phyloP scores from a whole-genome alignment of 1,140 invertebrate species.

The Drosophila leontia region DNA sequence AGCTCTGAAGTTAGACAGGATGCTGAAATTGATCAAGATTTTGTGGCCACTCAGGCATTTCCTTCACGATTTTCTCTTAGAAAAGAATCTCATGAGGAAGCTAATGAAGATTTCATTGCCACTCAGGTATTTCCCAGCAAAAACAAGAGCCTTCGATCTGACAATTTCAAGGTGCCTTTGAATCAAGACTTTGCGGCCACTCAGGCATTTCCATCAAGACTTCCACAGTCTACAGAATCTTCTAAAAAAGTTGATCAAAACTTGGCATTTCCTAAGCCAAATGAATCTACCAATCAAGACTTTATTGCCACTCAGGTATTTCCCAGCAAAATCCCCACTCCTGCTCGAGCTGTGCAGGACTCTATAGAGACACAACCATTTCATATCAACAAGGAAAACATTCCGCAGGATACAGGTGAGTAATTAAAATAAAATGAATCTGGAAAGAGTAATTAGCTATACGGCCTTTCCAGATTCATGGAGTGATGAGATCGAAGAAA shows the following conservation, averaged over 20 bases:
- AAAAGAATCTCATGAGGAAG: not conserved
- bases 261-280: too few relatives aligned
- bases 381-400: conserved; percentile 21
- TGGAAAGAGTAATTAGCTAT: not conserved
- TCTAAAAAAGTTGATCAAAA: not conserved
- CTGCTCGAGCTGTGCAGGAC: not conserved
- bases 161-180: not conserved
- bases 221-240: not conserved
- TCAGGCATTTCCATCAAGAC: not conserved
- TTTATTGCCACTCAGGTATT: conserved; percentile 18
- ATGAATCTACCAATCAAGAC: not conserved
- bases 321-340: not conserved
- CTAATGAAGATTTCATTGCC: conserved; percentile 35
- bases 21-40: conserved; percentile 28
- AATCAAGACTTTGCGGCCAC: conserved; percentile 32
- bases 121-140: conserved; percentile 16
- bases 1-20: not conserved
- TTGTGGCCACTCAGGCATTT: conserved; percentile 18
- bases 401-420: conserved; percentile 1
- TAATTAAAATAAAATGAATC: not conserved
- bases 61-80: not conserved
- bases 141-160: not conserved
- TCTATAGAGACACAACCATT: conserved; percentile 23
- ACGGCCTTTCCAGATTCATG: not conserved
- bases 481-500: conserved; percentile 40